Evolutionary conservation across 2,113 vertebrate genomes (phyloP), one percentile per base, ranked within the genome.

Genomic region (Tenrec ecaudatus): DNA sequence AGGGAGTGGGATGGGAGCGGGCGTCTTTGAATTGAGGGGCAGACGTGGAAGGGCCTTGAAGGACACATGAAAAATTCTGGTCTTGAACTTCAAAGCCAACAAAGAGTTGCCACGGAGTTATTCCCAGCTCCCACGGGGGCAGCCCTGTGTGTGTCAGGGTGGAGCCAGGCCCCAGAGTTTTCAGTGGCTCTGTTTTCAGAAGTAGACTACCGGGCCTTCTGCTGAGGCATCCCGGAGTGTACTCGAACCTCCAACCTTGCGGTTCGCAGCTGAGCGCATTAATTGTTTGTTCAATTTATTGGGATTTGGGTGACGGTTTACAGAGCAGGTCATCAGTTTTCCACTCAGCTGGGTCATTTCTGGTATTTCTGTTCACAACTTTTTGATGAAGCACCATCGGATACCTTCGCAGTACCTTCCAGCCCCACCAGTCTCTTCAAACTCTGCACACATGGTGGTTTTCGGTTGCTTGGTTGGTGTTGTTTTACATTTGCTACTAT

Each of bases 21-120:
- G 33, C 23, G 11, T 4, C 2, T 27, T 69, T 71, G 17, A 43
- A 1, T 27, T 29, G 9, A 22, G 14, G 23, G 12, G 3, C n/a
- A 0, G 11, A 9, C 4, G 2, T 10, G 40, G 1, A 27, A 33
- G 36, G 2, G n/a, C 25, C 36, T 69, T 15, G 0, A 0, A 22
- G 33, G 12, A 29, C 75, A 23, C 69, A 15, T 3, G 62, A 40
- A 75, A 36, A 33, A 38, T 7, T 75, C 38, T 90, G 40, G 23
- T 69, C 43, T 75, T 82, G 3, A 4, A 73, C n/a, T 58, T 71
- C 62, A 82, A 22, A 93, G 47, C 23, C 71, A 33, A 73, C 33
- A 36, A 36, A 8, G 31, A 33, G 19, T 73, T 36, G 33, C 71
- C 33, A 36, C 36, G 1, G 8, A 73, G 71, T 73, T 15, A 3